Base-by-base conservation (phyloP, 2,888 invertebrate genomes). In the Drosophila limbata region DNA sequence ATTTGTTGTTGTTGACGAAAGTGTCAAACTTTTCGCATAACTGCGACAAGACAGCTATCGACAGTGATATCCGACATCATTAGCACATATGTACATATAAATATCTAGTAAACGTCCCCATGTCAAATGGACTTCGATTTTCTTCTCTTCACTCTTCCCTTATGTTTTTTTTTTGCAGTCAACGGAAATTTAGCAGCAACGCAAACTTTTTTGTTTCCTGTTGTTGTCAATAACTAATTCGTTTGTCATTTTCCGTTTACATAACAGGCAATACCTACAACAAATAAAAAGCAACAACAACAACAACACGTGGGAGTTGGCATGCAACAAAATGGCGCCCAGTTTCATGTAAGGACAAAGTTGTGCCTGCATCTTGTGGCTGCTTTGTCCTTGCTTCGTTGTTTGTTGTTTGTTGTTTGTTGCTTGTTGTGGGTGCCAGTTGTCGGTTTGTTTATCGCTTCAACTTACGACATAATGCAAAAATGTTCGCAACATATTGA, bases 221-320 rank as follows among this genome's bases (percentile, higher is more conserved):
- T 86, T 86, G 79, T 84, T 86, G 85, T 86, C 85, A 86, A 86
- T 86, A 86, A 86, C 85, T 87, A 86, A 86, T 86, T 86, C 85
- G 85, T 87, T 86, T 86, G 89, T 87, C 89, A 86, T 88, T 88
- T 86, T 86, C 89, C 85, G 85, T 88, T 88, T 88, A 77, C 84
- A 84, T 80, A 87, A 76, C 85, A 50, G 56, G 44, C 64, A 65
- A 61, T 50, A 60, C 3, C 51, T 52, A 13, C 61, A 60, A 17
- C 28, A 28, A 73, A 19, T 42, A 51, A n/a, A 9, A 37, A 8
- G n/a, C 8, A 17, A 33, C 33, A 13, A 19, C 61, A 56, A 3
- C 28, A 45, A 48, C 63, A 57, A 73, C 59, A 8, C 37, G 33
- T 15, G 4, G 39, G 3, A 70, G 39, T 21, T 25, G 74, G 48